phyloP scores from a whole-genome alignment of 2,113 vertebrate genomes.

The Macquaria ambigua region DNA sequence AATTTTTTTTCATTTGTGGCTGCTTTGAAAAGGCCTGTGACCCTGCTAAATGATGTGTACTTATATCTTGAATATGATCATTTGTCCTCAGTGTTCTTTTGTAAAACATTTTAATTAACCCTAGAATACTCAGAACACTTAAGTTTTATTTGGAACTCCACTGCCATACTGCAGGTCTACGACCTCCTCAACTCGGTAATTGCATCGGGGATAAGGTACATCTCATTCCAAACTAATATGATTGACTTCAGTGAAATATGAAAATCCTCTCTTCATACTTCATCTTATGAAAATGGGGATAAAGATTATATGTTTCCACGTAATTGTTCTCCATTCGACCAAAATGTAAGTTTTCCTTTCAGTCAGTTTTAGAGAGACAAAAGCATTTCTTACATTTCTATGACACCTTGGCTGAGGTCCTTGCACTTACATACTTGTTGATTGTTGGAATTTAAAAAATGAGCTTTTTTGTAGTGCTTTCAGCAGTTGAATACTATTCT shows the following conservation, averaged over 20 bases:
- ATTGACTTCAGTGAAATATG: too few species aligned
- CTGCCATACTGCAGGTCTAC: background rate
- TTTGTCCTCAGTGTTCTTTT: constrained; percentile 30
- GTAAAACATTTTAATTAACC: constrained; percentile 14
- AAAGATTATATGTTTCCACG: background rate
- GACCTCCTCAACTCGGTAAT: background rate
- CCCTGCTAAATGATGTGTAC: constrained; percentile 9
- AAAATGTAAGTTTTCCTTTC: background rate
- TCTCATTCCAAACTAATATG: background rate
- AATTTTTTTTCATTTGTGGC: background rate
- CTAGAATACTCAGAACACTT: background rate
- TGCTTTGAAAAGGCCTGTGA: background rate
- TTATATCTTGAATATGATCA: constrained; percentile 18
- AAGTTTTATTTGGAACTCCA: background rate
- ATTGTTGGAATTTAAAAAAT: background rate
- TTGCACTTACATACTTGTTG: background rate
- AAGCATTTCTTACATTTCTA: background rate
- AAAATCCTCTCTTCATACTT: background rate
- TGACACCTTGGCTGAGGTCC: background rate
- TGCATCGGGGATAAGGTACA: background rate
- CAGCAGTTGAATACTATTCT: background rate
- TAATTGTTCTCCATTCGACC: background rate
- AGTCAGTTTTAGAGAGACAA: background rate
- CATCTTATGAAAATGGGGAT: background rate
- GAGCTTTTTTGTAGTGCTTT: background rate